Percentiles rank a stretch among this genome's conserved stretches.
Conservation (phyloP, 2,888 invertebrate genomes). For the Drosophila phalerata region DNA sequence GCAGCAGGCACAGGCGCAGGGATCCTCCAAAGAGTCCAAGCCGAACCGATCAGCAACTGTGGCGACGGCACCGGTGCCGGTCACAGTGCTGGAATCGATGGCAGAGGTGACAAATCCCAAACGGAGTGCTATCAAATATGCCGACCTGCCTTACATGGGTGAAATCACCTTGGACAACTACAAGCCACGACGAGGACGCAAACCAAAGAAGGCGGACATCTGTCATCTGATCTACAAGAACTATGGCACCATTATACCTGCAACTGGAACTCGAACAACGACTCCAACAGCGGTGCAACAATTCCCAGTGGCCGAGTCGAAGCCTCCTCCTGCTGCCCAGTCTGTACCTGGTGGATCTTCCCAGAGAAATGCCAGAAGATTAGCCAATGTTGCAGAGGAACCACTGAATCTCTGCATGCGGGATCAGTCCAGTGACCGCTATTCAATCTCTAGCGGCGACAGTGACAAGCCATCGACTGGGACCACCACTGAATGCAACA, state of each 20-base stretch:
- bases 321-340: slow-evolving; percentile 1
- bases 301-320: slow-evolving; percentile 11
- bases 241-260: slow-evolving; percentile 93
- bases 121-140: slow-evolving; percentile 89
- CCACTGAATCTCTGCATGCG: slow-evolving; percentile 94
- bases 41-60: background rate
- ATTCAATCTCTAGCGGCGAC: slow-evolving; percentile 84
- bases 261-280: slow-evolving; percentile 4
- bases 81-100: background rate
- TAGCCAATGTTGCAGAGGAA: slow-evolving; percentile 86
- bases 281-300: slow-evolving; percentile 3
- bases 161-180: slow-evolving; percentile 96
- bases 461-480: slow-evolving; percentile 57
- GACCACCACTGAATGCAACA: slow-evolving; percentile 54
- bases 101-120: slow-evolving; percentile 61
- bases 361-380: slow-evolving; percentile 5
- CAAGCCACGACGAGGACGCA: slow-evolving; percentile 93
- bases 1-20: slow-evolving; percentile 43
- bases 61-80: background rate
- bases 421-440: slow-evolving; percentile 86
- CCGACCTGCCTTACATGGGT: slow-evolving; percentile 96
- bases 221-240: slow-evolving; percentile 96
- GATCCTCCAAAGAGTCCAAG: slow-evolving; percentile 17
- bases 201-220: slow-evolving; percentile 96
- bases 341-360: background rate